Conservation (phyloP, 2,797 vertebrate species). For the Champsocephalus esox region DNA sequence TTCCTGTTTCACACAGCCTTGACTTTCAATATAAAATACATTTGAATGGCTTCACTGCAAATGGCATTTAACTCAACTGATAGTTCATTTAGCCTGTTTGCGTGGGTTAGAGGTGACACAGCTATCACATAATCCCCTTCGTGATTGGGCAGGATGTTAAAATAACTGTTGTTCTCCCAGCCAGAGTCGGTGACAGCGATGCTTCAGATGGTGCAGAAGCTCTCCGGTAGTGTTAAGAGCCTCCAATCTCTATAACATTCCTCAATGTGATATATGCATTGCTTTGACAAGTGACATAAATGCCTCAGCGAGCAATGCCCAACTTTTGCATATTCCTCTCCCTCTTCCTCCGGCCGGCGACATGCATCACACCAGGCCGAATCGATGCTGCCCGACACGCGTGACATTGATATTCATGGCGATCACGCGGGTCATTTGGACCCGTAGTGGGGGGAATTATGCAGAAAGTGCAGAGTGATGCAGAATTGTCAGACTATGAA, state of each 20-base stretch:
- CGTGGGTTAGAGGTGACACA: conserved; percentile 34
- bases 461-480: conserved; percentile 65
- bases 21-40: background rate
- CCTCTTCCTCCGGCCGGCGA: background rate
- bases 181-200: conserved; percentile 36
- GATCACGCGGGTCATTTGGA: conserved; percentile 72
- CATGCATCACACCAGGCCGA: conserved; percentile 57
- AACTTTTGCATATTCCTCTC: conserved; percentile 7
- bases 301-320: conserved; percentile 44
- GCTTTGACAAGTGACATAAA: conserved; percentile 55
- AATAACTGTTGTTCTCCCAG: conserved; percentile 34
- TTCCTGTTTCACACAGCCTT: background rate
- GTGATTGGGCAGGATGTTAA: conserved; percentile 46
- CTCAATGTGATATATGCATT: conserved; percentile 45
- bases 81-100: conserved; percentile 40
- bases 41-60: background rate
- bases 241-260: conserved; percentile 31
- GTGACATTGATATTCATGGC: conserved; percentile 80
- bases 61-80: background rate
- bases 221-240: conserved; percentile 2
- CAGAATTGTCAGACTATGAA: conserved; percentile 65
- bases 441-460: conserved; percentile 58
- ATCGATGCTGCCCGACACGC: conserved; percentile 48
- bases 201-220: conserved; percentile 12
- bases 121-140: conserved; percentile 32